Base-by-base conservation (phyloP, 2,113 vertebrate species). In the Pomatorhinus ruficollis region DNA sequence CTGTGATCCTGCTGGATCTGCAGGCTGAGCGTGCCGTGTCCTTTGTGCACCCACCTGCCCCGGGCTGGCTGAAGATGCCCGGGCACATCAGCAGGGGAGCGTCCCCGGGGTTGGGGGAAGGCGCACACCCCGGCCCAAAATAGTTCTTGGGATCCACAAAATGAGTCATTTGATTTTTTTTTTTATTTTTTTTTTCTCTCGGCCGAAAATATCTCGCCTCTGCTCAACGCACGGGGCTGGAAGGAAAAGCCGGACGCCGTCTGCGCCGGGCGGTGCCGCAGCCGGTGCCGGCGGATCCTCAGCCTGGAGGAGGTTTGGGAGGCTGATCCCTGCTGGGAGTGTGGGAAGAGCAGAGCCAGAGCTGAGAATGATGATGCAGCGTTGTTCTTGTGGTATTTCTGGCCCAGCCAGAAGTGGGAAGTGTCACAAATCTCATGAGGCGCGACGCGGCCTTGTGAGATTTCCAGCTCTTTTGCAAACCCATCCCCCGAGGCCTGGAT, bases 371-470 rank as follows among this genome's bases (percentile, higher is more conserved):
- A 97, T 97, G 96, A 97, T 31, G 45, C 96, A 94, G 96, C 96
- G 16, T 97, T 97, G 96, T 97, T 97, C 96, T 97, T 95, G 96
- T 0, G 94, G 94, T 97, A 97, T 97, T 97, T 97, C 93, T 96
- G 94, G 96, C 92, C 91, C 72, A 40, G 88, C 37, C 93, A 94
- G 95, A 97, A 97, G 95, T 95, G 91, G 96, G 96, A 97, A 97
- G 96, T 97, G 14, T 90, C 92, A 82, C 85, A 96, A 94, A 96
- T 95, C 96, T 97, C 95, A 96, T 60, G 96, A 97, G 96, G 76
- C 4, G 0, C 86, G 7, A 75, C 39, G 22, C 15, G 53, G 95
- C 90, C 90, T 87, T 50, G 95, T 96, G 96, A 96, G 96, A 96
- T 93, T 96, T 96, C 92, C 95, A 96, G 79, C 76, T 80, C 52